phyloP scores from a whole-genome alignment of 1,140 invertebrate genomes.

The Triops cancriformis region DNA sequence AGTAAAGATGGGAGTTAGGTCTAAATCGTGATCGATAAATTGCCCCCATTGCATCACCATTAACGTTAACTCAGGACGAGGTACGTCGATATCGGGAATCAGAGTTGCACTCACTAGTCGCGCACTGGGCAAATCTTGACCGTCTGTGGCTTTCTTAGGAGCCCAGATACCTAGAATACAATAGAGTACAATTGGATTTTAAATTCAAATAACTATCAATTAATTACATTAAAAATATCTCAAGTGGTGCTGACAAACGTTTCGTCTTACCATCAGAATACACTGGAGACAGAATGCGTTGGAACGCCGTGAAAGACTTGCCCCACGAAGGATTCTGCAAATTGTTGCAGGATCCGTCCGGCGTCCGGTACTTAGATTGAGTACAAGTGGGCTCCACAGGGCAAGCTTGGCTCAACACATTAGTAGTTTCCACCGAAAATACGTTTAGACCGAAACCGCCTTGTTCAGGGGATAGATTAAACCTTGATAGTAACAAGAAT shows the following conservation, averaged over 20 bases:
- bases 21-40: conserved; percentile 48
- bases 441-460: not conserved
- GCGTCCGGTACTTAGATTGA: conserved; percentile 52
- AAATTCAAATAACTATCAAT: no score
- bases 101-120: conserved; percentile 42
- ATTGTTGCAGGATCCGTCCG: conserved; percentile 83
- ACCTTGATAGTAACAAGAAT: not conserved
- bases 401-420: not conserved
- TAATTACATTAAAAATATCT: no score
- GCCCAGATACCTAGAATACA: conserved; percentile 50
- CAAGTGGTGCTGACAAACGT: not conserved
- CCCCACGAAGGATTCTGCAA: conserved; percentile 60
- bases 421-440: not conserved
- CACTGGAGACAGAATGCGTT: conserved; percentile 65
- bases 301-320: conserved; percentile 64
- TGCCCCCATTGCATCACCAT: conserved; percentile 51
- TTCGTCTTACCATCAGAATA: conserved; percentile 64
- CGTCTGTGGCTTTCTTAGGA: conserved; percentile 50
- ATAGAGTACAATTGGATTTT: no score
- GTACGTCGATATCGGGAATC: conserved; percentile 39
- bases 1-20: conserved; percentile 17
- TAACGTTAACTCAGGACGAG: conserved; percentile 39
- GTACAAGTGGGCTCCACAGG: not conserved
- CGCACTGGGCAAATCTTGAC: conserved; percentile 43
- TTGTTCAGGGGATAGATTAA: not conserved